phyloP scores from a whole-genome alignment of 2,113 vertebrate genomes.

The Mormoops blainvillei region DNA sequence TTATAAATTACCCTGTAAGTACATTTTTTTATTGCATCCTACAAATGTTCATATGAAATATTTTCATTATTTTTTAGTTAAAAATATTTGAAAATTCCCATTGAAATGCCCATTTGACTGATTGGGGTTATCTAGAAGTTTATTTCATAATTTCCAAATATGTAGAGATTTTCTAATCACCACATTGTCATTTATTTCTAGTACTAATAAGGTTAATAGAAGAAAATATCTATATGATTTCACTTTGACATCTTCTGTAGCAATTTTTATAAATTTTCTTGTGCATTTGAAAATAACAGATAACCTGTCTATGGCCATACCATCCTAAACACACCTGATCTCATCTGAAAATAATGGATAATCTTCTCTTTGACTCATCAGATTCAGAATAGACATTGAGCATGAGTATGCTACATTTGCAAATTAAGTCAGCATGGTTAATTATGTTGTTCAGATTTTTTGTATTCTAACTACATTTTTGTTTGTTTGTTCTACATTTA shows the following conservation, averaged over 20 bases:
- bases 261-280: neutral
- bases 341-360: neutral
- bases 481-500: neutral
- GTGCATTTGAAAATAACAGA: neutral
- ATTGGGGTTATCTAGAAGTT: neutral
- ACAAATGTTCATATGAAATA: neutral
- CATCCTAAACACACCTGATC: too few species aligned
- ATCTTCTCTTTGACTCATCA: neutral
- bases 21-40: neutral
- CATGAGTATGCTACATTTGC: neutral
- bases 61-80: neutral
- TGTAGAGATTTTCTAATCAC: neutral
- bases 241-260: neutral
- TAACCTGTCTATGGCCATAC: too few species aligned
- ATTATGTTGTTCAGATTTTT: neutral
- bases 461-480: neutral
- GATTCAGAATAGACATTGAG: neutral
- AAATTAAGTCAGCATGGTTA: neutral
- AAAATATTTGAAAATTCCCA: neutral
- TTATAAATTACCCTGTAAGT: neutral
- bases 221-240: neutral
- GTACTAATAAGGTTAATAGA: neutral
- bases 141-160: neutral
- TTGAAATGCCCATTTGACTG: neutral
- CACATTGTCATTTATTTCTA: neutral